phyloP scores from a whole-genome alignment of 2,113 vertebrate species.

The Anser brachyrhynchus region DNA sequence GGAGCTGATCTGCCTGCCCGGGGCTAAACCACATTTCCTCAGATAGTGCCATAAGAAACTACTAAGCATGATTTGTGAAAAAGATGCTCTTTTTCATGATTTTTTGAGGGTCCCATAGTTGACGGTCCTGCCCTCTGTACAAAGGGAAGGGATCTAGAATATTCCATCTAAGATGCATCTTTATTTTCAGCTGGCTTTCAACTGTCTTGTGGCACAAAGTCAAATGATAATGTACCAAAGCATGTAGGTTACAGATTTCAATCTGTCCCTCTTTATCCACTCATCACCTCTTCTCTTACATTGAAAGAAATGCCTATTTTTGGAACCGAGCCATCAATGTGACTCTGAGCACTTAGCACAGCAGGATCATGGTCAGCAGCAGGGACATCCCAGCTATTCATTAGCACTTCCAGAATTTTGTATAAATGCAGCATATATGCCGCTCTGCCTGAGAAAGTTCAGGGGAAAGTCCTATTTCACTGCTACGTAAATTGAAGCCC shows the following conservation, averaged over 20 bases:
- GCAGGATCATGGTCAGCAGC: not conserved
- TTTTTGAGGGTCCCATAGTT: not conserved
- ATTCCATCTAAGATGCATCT: not conserved
- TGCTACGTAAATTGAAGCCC: not conserved
- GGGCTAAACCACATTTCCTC: not conserved
- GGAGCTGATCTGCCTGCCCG: too few relatives aligned
- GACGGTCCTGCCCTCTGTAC: too few relatives aligned
- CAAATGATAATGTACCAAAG: not conserved
- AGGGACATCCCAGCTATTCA: not conserved
- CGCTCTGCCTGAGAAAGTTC: not conserved
- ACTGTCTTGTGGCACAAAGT: not conserved
- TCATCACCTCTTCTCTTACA: not conserved
- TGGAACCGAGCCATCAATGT: not conserved
- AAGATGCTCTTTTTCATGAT: not conserved
- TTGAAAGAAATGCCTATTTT: not conserved
- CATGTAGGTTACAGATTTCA: not conserved
- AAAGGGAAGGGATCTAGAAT: not conserved
- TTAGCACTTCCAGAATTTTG: not conserved
- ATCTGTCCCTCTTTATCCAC: not conserved
- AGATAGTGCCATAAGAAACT: not conserved
- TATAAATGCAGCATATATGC: not conserved
- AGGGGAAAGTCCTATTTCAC: not conserved
- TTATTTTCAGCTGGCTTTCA: not conserved
- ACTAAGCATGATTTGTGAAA: not conserved
- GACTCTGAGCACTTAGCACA: not conserved